These are phyloP conservation scores for Drosophila rellima DNA, from an alignment of 2,888 invertebrate species.

Conservation along the genomic window DNA sequence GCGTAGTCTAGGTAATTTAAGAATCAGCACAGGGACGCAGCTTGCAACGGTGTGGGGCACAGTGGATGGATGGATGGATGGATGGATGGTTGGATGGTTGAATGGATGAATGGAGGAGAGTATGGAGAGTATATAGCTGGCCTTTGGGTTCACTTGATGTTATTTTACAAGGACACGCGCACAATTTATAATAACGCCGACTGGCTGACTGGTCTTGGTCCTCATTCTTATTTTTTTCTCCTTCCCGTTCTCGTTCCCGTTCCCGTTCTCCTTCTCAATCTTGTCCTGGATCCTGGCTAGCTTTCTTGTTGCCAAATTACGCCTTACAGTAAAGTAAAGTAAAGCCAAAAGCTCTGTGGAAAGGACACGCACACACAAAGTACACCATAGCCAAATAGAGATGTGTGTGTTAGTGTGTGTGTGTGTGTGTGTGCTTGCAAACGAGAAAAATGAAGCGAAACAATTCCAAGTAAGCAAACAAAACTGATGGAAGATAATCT, in stretches of 20 bases:
- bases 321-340: conserved; percentile 29
- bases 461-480: conserved; percentile 82
- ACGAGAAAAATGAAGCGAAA: conserved; percentile 81
- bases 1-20: conserved; percentile 73
- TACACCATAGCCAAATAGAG: conserved; percentile 43
- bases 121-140: conserved; percentile 1
- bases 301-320: conserved; percentile 39
- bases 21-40: conserved; percentile 59
- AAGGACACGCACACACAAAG: conserved; percentile 41
- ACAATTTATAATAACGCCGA: conserved; percentile 77
- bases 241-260: neutral
- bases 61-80: neutral
- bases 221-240: too few relatives aligned
- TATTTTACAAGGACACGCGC: conserved; percentile 82
- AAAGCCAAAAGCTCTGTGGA: conserved; percentile 45
- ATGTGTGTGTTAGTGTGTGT: conserved; percentile 41
- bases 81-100: neutral
- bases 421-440: conserved; percentile 66
- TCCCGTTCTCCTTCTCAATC: too few relatives aligned
- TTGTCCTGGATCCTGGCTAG: conserved; percentile 13
- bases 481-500: conserved; percentile 84
- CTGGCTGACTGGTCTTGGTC: conserved; percentile 45
- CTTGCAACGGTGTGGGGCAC: conserved; percentile 36
- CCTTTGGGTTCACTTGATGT: conserved; percentile 70
- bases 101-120: neutral